Percentiles rank a stretch among this genome's conserved stretches.
Conservation (phyloP, 1,140 invertebrate species). For the Polyergus mexicanus region DNA sequence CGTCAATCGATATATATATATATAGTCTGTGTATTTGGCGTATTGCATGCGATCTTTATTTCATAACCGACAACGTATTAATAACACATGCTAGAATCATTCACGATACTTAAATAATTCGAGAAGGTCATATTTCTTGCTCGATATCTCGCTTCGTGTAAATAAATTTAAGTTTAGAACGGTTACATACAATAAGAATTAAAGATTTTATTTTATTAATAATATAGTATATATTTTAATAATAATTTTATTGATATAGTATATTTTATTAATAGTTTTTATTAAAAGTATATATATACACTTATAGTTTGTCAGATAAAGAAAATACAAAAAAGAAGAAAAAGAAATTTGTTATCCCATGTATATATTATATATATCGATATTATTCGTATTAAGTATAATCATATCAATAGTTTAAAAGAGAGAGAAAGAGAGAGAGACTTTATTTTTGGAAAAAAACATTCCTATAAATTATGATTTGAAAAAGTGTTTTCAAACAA, state of each 20-base stretch:
- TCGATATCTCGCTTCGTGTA: not conserved
- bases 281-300: too few species aligned
- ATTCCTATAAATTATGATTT: not conserved
- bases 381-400: too few species aligned
- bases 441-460: not conserved
- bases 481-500: not conserved
- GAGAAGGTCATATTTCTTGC: conserved; percentile 41
- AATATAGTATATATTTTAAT: too few species aligned
- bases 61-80: conserved; percentile 56
- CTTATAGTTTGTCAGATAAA: not conserved
- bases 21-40: conserved; percentile 41
- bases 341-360: too few species aligned
- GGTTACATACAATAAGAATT: not conserved
- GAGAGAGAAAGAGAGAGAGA: too few species aligned
- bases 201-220: not conserved
- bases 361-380: too few species aligned
- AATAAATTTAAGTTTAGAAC: conserved; percentile 21
- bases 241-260: too few species aligned
- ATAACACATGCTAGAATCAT: conserved; percentile 67
- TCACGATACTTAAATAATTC: conserved; percentile 69
- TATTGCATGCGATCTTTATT: conserved; percentile 67
- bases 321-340: too few species aligned
- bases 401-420: too few species aligned
- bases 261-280: too few species aligned
- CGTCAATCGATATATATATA: conserved; percentile 50